phyloP scores from a whole-genome alignment of 1,140 invertebrate genomes.

The Papilio dardanus region DNA sequence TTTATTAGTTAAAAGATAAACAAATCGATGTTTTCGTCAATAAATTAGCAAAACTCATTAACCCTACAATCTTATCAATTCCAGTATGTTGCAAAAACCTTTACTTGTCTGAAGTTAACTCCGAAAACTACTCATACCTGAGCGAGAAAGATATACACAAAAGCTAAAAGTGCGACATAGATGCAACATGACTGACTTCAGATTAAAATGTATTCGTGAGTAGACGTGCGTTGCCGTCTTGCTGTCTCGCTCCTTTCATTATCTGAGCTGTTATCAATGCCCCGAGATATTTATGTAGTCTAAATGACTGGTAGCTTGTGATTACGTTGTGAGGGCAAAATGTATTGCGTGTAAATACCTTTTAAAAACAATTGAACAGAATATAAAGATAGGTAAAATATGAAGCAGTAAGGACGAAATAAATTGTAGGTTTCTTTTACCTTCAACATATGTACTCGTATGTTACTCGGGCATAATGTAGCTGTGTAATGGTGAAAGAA shows the following conservation, averaged over 20 bases:
- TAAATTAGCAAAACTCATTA: too few relatives aligned
- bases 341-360: not conserved
- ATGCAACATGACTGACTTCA: not conserved
- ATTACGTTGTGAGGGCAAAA: not conserved
- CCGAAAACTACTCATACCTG: not conserved
- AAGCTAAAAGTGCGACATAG: not conserved
- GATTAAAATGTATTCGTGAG: not conserved
- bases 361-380: not conserved
- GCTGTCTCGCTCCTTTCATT: slow-evolving; percentile 5
- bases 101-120: not conserved
- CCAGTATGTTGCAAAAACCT: not conserved
- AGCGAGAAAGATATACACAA: not conserved
- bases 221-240: not conserved
- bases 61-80: not conserved
- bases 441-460: too few relatives aligned
- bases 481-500: too few relatives aligned
- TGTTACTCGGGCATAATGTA: too few relatives aligned
- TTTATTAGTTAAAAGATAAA: too few relatives aligned
- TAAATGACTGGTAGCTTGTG: slow-evolving; percentile 7
- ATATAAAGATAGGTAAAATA: not conserved
- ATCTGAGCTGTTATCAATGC: slow-evolving; percentile 5
- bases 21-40: too few relatives aligned
- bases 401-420: not conserved
- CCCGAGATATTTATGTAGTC: slow-evolving; percentile 3
- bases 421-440: too few relatives aligned